These are phyloP conservation scores for Thymallus thymallus DNA, from an alignment of 2,113 vertebrate genomes.

Conservation along the genomic window DNA sequence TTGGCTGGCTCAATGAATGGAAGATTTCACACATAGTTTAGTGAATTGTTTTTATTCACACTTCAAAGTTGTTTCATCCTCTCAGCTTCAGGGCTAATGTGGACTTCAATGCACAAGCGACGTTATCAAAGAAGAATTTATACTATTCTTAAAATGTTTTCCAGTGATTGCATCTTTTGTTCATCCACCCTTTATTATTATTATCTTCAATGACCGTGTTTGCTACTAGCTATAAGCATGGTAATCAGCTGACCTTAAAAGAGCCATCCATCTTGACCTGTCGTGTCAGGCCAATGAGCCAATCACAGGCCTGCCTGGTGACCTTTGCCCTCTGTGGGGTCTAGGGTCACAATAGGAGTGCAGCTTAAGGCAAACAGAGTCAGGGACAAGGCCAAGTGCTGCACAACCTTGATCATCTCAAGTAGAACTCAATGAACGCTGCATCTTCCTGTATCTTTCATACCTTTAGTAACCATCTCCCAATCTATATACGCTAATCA, in stretches of 20 bases:
- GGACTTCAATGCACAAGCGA: no score
- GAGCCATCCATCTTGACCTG: conserved; percentile 35
- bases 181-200: background rate
- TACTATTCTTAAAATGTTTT: no score
- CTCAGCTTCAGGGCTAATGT: no score
- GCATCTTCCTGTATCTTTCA: background rate
- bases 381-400: conserved; percentile 2
- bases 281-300: conserved; percentile 16
- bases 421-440: conserved; percentile 6
- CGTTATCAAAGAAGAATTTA: no score
- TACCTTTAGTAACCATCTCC: background rate
- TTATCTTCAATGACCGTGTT: background rate
- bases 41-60: no score
- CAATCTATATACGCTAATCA: background rate
- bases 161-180: no score
- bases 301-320: conserved; percentile 15
- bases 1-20: no score
- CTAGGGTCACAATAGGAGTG: conserved; percentile 38
- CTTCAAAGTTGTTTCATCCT: no score
- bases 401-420: background rate
- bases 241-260: conserved; percentile 27
- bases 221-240: background rate
- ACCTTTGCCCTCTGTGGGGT: conserved; percentile 31
- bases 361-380: conserved; percentile 18
- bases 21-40: no score